Evolutionary conservation across 2,797 vertebrate species (phyloP).

Genomic region (Novumbra hubbsi): DNA sequence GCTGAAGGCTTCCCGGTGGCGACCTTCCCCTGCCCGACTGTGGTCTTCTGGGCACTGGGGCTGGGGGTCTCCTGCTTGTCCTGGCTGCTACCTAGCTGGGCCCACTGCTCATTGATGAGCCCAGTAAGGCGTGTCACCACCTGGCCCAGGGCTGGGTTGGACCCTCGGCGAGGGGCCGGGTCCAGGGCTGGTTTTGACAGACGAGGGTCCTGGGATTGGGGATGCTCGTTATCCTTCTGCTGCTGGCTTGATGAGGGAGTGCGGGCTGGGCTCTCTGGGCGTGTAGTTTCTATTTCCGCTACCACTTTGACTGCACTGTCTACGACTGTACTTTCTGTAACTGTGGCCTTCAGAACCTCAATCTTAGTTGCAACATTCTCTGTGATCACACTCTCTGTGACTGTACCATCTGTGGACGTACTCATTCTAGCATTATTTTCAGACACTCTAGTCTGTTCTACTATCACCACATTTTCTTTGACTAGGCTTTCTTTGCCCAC

Average conservation of each 20-base stretch:
- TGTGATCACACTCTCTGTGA: conserved; percentile 6
- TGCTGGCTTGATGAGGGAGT: conserved; percentile 35
- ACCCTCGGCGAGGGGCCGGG: conserved; percentile 28
- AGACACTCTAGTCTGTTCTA: not conserved
- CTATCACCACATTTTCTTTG: conserved; percentile 20
- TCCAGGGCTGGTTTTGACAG: not conserved
- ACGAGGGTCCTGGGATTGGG: not conserved
- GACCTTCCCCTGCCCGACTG: not conserved
- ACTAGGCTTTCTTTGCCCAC: conserved; percentile 21
- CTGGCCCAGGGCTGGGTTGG: conserved; percentile 82
- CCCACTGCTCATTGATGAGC: conserved; percentile 96
- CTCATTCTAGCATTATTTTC: not conserved
- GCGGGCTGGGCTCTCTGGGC: conserved; percentile 60
- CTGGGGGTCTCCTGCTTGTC: conserved; percentile 49
- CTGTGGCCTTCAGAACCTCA: not conserved
- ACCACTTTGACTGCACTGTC: conserved; percentile 41
- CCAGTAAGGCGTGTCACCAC: conserved; percentile 94
- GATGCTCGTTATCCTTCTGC: conserved; percentile 7
- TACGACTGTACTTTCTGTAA: conserved; percentile 19
- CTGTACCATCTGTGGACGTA: conserved; percentile 22
- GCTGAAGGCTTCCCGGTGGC: not conserved
- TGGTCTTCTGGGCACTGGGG: not conserved
- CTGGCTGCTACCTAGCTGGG: conserved; percentile 82
- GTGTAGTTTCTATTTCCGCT: conserved; percentile 32
- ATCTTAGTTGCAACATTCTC: conserved; percentile 60